These are phyloP conservation scores for Chrysodeixis includens DNA, from an alignment of 2,888 invertebrate species.

Conservation along the genomic window DNA sequence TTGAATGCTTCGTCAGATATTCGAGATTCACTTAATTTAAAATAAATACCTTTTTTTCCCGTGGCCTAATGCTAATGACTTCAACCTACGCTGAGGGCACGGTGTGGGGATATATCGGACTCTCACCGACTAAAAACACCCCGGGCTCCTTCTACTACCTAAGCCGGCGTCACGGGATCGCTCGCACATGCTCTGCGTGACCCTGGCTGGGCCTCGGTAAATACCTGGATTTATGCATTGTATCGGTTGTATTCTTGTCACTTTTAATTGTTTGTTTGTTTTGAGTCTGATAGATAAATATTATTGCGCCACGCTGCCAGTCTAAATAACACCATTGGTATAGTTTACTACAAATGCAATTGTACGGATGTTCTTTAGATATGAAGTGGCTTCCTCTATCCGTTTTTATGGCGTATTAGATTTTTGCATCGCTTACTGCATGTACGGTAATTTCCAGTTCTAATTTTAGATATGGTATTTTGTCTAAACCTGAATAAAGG, in stretches of 20 bases:
- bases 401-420: background rate
- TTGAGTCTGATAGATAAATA: background rate
- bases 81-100: too few relatives aligned
- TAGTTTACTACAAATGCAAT: background rate
- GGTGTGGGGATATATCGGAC: too few relatives aligned
- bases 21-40: constrained; percentile 26
- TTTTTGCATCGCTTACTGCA: background rate
- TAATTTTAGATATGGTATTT: too few relatives aligned
- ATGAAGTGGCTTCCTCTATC: background rate
- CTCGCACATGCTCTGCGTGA: too few relatives aligned
- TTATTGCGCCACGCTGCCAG: background rate
- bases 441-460: too few relatives aligned
- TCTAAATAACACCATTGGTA: background rate
- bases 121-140: too few relatives aligned
- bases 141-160: too few relatives aligned
- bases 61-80: too few relatives aligned
- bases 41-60: too few relatives aligned
- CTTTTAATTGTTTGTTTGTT: constrained; percentile 17
- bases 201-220: too few relatives aligned
- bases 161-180: too few relatives aligned
- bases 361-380: background rate
- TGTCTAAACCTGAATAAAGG: too few relatives aligned
- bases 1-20: constrained; percentile 20
- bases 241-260: constrained; percentile 15
- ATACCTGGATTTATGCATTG: constrained; percentile 1